A percentile compares a stretch with the other conserved stretches of the same genome.
Evolutionary conservation across 2,888 invertebrate genomes (phyloP).

Genomic region (Macrosiphum euphorbiae): DNA sequence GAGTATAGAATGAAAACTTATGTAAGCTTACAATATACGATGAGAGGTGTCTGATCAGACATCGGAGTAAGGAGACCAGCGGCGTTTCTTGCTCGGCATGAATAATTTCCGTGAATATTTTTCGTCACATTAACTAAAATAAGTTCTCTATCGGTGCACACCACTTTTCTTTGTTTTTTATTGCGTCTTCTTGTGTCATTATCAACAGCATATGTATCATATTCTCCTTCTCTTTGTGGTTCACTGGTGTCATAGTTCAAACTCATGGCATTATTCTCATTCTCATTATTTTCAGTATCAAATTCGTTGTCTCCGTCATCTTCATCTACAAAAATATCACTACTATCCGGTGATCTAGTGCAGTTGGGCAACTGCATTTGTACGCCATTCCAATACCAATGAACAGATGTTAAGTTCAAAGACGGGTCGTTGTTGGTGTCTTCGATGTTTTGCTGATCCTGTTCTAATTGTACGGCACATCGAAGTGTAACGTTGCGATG

Average conservation of each 20-base stretch:
- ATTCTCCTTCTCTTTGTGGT: constrained; percentile 26
- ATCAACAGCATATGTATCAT: constrained; percentile 27
- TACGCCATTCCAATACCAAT: constrained; percentile 87
- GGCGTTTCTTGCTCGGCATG: constrained; percentile 89
- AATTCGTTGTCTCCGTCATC: neutral
- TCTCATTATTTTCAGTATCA: constrained; percentile 4
- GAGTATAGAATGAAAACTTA: neutral
- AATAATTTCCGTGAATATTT: constrained; percentile 93
- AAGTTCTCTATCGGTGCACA: constrained; percentile 75
- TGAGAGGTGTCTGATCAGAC: constrained; percentile 80
- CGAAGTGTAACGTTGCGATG: constrained; percentile 58
- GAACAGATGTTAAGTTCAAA: constrained; percentile 58
- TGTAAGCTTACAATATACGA: constrained; percentile 81
- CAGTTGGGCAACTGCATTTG: constrained; percentile 72
- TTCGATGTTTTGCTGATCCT: constrained; percentile 23
- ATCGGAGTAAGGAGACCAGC: constrained; percentile 79
- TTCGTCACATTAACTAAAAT: constrained; percentile 87
- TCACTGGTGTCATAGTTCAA: constrained; percentile 40
- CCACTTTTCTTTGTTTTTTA: constrained; percentile 31
- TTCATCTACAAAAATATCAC: constrained; percentile 72
- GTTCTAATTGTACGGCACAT: constrained; percentile 55
- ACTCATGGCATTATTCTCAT: constrained; percentile 21
- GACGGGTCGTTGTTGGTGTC: constrained; percentile 57
- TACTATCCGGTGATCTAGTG: constrained; percentile 72
- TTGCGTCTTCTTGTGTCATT: constrained; percentile 41